Evolutionary conservation across 2,888 invertebrate species (phyloP), one percentile per base, ranked within the genome.

Genomic region (Lingula anatina): DNA sequence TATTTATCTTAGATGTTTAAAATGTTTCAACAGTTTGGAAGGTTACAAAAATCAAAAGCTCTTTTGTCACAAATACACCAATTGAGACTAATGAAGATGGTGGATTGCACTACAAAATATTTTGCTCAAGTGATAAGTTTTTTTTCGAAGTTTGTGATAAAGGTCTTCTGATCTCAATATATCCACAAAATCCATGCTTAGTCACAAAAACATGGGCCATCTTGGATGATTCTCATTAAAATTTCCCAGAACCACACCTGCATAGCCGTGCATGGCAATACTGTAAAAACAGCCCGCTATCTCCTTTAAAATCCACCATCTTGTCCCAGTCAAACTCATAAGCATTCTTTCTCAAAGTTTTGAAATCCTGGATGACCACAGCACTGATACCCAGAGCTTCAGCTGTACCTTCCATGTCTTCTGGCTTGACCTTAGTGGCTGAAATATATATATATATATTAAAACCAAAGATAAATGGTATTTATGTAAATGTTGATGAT

Each of bases 201-300:
- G 12, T 20, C 7, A 7, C 18, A 42, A 20, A 15, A 42, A 7
- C 9, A 12, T 15, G 35, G 9, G 9, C 9, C 35, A 31, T 12
- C 15, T 9, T 9, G 9, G 9, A 31, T 15, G 15, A 12, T 31
- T 12, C 20, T 39, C 24, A 42, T 12, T 9, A 25, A 9, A 18
- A 5, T 44, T 5, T 5, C 18, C 15, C 31, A 44, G 21, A 9
- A 31, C 38, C 50, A 39, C 50, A 70, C 70, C 84, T 93, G 70
- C 83, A 83, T 31, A 96, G 80, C 53, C 95, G 83, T 64, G 93
- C 90, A 75, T 96, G 93, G 15, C 88, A 84, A 69, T 95, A 95
- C 70, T 96, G 95, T n/a, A 96, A 77, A 76, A 86, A 88, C 44
- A 91, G 85, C 1, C 93, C 95, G 35, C 87, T 87, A 64, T 92